Conservation (phyloP, 2,888 invertebrate species). For the Theodoxus fluviatilis region DNA sequence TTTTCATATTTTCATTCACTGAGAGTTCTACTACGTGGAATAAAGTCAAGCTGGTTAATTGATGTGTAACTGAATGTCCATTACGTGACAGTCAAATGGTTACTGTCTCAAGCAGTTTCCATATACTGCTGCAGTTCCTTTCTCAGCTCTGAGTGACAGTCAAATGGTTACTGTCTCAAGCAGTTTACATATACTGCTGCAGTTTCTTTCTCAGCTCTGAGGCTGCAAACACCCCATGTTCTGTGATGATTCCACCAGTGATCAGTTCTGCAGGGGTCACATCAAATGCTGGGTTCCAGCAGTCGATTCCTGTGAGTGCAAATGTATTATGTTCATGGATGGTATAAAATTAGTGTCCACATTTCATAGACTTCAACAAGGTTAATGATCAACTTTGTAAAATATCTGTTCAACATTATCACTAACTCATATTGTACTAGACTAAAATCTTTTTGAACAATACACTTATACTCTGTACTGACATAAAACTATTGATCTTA, state of each 20-base stretch:
- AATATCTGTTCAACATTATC: background rate
- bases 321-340: background rate
- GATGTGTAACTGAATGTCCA: too few relatives aligned
- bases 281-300: conserved; percentile 99
- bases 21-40: too few relatives aligned
- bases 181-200: too few relatives aligned
- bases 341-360: background rate
- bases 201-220: conserved; percentile 44
- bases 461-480: background rate
- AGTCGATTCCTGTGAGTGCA: conserved; percentile 77
- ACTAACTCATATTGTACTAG: background rate
- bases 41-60: too few relatives aligned
- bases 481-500: too few relatives aligned
- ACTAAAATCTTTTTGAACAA: background rate
- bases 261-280: conserved; percentile 93
- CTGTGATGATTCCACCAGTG: conserved; percentile 88
- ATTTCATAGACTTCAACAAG: background rate
- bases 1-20: too few relatives aligned
- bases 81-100: too few relatives aligned
- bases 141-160: conserved; percentile 46
- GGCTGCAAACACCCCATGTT: conserved; percentile 80
- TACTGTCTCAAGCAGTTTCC: too few relatives aligned
- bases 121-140: conserved; percentile 35
- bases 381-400: background rate
- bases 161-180: too few relatives aligned